These are phyloP conservation scores for Ceyx cyanopectus DNA, from an alignment of 2,113 vertebrate species.

Conservation along the genomic window DNA sequence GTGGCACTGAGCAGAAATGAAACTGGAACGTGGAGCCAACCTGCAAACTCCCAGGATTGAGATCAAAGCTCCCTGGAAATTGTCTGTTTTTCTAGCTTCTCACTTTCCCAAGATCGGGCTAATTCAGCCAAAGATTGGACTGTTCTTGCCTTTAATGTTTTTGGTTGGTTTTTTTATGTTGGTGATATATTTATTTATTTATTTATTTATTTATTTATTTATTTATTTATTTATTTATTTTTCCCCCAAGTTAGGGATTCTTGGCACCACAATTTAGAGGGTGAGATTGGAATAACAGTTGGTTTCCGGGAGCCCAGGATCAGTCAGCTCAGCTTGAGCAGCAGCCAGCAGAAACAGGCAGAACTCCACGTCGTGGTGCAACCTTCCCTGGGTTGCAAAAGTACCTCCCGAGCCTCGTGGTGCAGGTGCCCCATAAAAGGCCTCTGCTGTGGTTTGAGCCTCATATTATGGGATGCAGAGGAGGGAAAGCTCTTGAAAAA, in stretches of 20 bases:
- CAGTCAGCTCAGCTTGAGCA: not conserved
- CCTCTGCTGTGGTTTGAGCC: not conserved
- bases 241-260: not conserved
- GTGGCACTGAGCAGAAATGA: not conserved
- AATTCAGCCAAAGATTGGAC: not conserved
- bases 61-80: not conserved
- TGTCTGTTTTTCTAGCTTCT: not conserved
- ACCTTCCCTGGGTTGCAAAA: not conserved
- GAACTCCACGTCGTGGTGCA: not conserved
- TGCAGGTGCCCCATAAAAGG: not conserved
- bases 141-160: not conserved
- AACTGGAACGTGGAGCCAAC: not conserved
- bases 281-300: not conserved
- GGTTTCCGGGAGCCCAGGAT: constrained; percentile 32
- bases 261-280: not conserved
- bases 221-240: not conserved
- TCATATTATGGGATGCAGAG: not conserved
- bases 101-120: not conserved
- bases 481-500: not conserved
- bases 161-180: too few species aligned
- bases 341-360: not conserved
- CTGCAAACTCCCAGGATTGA: not conserved
- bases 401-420: not conserved
- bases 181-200: too few species aligned
- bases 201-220: not conserved